A percentile compares a stretch with the other conserved stretches of the same genome.
Evolutionary conservation across 2,888 invertebrate species (phyloP).

Genomic region (Cheilosia urbana): DNA sequence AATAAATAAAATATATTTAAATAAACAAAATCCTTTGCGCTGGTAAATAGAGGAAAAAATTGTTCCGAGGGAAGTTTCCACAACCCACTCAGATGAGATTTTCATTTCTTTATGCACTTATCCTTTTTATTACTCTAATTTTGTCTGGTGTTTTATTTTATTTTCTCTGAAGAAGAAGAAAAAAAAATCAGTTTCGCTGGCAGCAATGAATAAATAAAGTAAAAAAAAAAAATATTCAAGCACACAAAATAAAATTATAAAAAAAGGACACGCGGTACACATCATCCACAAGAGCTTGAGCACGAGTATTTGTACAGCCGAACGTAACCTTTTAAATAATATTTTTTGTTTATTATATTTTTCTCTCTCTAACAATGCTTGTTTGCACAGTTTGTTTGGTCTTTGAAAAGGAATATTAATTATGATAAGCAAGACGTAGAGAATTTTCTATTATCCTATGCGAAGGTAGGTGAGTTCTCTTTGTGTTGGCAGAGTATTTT

Average conservation of each 20-base stretch:
- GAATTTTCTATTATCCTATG: background rate
- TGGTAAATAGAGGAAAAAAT: slow-evolving; percentile 18
- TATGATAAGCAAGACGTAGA: slow-evolving; percentile 35
- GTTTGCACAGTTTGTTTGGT: slow-evolving; percentile 33
- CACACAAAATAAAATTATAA: slow-evolving; percentile 9
- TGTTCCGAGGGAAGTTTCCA: slow-evolving; percentile 1
- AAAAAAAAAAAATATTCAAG: background rate
- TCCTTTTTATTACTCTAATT: slow-evolving; percentile 64
- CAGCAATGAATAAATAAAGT: slow-evolving; percentile 44
- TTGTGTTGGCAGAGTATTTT: background rate
- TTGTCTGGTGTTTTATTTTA: slow-evolving; percentile 47
- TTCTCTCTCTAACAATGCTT: slow-evolving; percentile 21
- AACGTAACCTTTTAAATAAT: slow-evolving; percentile 28
- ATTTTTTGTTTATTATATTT: background rate
- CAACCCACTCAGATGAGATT: background rate
- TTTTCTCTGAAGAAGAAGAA: background rate
- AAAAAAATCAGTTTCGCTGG: slow-evolving; percentile 31
- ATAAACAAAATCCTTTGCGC: slow-evolving; percentile 17
- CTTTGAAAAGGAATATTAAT: slow-evolving; percentile 57
- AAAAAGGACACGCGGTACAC: slow-evolving; percentile 34
- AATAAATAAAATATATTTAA: slow-evolving; percentile 13
- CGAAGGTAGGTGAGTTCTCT: background rate
- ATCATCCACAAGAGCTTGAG: slow-evolving; percentile 1
- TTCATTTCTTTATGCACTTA: slow-evolving; percentile 56
- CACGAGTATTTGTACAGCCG: slow-evolving; percentile 23